Percentiles rank a stretch among this genome's conserved stretches.
These are phyloP conservation scores for Poeciliopsis turneri DNA, from an alignment of 2,797 vertebrate species.

Conservation along the genomic window DNA sequence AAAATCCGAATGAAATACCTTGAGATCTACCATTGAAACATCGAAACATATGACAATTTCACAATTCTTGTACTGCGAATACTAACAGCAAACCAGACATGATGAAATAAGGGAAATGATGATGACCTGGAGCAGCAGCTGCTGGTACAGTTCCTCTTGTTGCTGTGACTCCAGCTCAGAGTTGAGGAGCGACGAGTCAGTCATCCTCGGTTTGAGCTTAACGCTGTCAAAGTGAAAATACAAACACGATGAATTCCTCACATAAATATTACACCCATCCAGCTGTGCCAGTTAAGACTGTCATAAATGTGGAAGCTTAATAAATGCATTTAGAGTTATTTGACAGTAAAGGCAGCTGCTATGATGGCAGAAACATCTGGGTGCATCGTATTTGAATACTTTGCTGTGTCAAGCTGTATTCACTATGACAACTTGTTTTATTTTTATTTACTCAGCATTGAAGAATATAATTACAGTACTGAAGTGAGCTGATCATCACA, in stretches of 20 bases:
- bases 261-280: too few species aligned
- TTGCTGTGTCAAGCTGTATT: neutral
- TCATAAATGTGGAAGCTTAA: too few species aligned
- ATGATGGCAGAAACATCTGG: too few species aligned
- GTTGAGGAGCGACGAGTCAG: slow-evolving; percentile 73
- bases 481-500: neutral
- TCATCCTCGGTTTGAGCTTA: slow-evolving; percentile 11
- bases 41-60: neutral
- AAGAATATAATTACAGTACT: neutral
- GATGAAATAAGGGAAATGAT: neutral
- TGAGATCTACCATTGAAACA: neutral
- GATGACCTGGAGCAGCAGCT: slow-evolving; percentile 73
- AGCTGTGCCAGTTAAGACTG: too few species aligned
- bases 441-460: neutral
- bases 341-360: too few species aligned
- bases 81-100: neutral
- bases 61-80: neutral
- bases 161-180: slow-evolving; percentile 73
- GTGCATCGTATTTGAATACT: too few species aligned
- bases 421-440: neutral
- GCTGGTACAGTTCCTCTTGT: slow-evolving; percentile 75
- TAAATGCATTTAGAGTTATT: too few species aligned
- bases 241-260: neutral
- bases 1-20: neutral
- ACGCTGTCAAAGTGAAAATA: neutral